Percentiles rank a stretch among this genome's conserved stretches.
Conservation (phyloP, 2,797 vertebrate genomes). For the Choloepus didactylus region DNA sequence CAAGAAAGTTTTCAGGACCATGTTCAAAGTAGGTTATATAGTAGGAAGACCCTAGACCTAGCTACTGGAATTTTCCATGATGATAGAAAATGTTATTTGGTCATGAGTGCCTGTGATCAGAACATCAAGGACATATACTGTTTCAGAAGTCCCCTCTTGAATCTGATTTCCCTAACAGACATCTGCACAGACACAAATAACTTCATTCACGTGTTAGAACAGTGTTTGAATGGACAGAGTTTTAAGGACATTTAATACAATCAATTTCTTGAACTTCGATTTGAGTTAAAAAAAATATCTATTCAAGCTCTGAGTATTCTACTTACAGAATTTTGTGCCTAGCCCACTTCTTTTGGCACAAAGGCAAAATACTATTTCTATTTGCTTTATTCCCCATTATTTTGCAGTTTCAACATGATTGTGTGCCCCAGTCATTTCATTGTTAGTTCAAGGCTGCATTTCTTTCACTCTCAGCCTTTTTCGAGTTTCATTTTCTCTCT, state of each 20-base stretch:
- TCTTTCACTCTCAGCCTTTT: background rate
- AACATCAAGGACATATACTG: background rate
- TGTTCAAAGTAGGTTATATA: background rate
- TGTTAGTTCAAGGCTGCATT: background rate
- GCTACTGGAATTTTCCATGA: background rate
- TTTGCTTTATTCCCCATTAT: constrained; percentile 27
- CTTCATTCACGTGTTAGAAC: constrained; percentile 34
- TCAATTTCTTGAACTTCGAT: constrained; percentile 62
- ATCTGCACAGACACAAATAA: constrained; percentile 52
- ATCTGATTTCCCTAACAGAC: constrained; percentile 25
- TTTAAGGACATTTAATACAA: constrained; percentile 56
- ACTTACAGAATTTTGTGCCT: constrained; percentile 57
- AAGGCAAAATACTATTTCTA: constrained; percentile 28
- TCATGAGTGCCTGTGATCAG: background rate
- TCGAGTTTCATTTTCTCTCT: constrained; percentile 3
- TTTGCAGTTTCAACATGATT: constrained; percentile 41
- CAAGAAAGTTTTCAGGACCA: background rate
- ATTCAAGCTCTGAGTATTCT: constrained; percentile 68
- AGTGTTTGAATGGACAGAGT: constrained; percentile 43
- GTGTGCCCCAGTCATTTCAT: background rate
- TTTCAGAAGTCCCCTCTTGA: background rate
- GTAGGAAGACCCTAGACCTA: background rate
- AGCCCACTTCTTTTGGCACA: constrained; percentile 13
- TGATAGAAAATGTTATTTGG: background rate
- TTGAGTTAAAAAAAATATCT: constrained; percentile 62